A percentile compares a stretch with the other conserved stretches of the same genome.
Evolutionary conservation across 1,140 invertebrate species (phyloP).

Genomic region (Himalopsyche phryganea): DNA sequence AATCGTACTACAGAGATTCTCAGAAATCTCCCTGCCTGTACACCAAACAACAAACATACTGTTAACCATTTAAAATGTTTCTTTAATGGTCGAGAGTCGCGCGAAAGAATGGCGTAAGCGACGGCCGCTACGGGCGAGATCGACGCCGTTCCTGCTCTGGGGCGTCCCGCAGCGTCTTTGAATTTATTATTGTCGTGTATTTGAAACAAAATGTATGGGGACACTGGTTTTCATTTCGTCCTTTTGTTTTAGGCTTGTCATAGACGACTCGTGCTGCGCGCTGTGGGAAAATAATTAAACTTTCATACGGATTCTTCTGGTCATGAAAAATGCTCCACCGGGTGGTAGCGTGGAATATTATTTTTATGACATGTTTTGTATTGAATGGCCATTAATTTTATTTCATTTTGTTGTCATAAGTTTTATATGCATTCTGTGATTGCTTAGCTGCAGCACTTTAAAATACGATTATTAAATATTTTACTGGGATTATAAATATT

Average conservation of each 20-base stretch:
- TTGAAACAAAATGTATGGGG: conserved; percentile 35
- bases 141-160: not conserved
- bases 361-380: too few relatives aligned
- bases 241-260: conserved; percentile 18
- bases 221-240: conserved; percentile 28
- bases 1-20: conserved; percentile 34
- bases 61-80: conserved; percentile 36
- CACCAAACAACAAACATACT: conserved; percentile 33
- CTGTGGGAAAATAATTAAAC: too few relatives aligned
- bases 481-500: too few relatives aligned
- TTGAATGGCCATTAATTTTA: too few relatives aligned
- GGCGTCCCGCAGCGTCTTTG: conserved; percentile 24
- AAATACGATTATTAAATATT: too few relatives aligned
- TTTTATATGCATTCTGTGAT: too few relatives aligned
- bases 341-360: too few relatives aligned
- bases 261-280: conserved; percentile 8
- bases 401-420: too few relatives aligned
- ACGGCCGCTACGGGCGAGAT: not conserved
- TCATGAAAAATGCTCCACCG: too few relatives aligned
- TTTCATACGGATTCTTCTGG: too few relatives aligned
- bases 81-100: conserved; percentile 29
- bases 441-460: too few relatives aligned
- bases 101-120: conserved; percentile 13
- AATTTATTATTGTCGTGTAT: conserved; percentile 36
- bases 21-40: conserved; percentile 34